phyloP scores from a whole-genome alignment of 2,113 vertebrate genomes.

The Albula glossodonta region DNA sequence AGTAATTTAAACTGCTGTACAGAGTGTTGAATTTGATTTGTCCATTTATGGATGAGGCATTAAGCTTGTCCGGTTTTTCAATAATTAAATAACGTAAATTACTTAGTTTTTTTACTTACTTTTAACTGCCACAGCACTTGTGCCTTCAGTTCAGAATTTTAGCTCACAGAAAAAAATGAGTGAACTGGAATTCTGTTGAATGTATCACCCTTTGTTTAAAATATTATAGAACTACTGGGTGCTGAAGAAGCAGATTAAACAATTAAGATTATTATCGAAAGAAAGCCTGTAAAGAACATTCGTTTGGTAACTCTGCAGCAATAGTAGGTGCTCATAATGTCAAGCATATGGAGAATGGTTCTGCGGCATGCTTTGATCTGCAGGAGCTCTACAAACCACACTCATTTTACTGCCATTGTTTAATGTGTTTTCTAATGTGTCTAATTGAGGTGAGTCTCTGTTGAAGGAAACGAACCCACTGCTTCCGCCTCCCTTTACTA shows the following conservation, averaged over 20 bases:
- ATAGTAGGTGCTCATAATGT: background rate
- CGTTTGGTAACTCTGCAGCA: background rate
- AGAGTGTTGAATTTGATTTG: background rate
- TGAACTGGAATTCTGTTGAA: background rate
- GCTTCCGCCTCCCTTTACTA: conserved; percentile 5
- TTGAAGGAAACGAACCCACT: background rate
- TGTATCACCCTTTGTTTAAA: background rate
- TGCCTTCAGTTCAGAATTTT: background rate
- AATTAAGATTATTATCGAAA: background rate
- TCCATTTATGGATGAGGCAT: background rate
- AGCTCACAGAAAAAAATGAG: background rate
- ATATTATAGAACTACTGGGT: conserved; percentile 1
- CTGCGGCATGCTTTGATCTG: background rate
- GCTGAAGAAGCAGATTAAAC: background rate
- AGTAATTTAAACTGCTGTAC: background rate
- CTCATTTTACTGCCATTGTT: background rate
- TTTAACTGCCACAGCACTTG: background rate
- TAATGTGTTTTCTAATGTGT: background rate
- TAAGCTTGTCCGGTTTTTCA: background rate
- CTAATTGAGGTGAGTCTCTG: background rate
- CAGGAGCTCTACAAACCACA: background rate
- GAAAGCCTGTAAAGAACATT: background rate
- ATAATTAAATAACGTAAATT: background rate
- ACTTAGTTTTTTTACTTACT: too few species aligned
- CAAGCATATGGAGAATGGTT: background rate